A percentile compares a stretch with the other conserved stretches of the same genome.
Evolutionary conservation across 1,140 invertebrate genomes (phyloP).

Genomic region (Drosophila teissieri): DNA sequence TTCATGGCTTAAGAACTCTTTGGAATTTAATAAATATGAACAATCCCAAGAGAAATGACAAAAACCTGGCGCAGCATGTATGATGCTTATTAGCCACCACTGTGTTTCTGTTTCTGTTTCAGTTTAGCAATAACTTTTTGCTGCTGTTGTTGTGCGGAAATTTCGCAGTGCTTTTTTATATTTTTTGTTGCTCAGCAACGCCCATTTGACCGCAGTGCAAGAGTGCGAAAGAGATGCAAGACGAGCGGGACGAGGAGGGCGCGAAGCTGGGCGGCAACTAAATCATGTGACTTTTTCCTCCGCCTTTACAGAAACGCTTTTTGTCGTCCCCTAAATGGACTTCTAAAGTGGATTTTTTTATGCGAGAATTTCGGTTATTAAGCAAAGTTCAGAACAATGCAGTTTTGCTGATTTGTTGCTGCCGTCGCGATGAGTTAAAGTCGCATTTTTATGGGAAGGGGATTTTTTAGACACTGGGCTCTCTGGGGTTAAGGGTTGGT

Average conservation of each 20-base stretch:
- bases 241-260: no score
- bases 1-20: no score
- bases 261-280: constrained; percentile 52
- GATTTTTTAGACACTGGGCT: constrained; percentile 12
- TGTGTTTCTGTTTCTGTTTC: constrained; percentile 50
- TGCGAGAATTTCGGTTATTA: constrained; percentile 72
- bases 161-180: constrained; percentile 53
- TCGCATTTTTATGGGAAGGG: constrained; percentile 34
- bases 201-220: constrained; percentile 20
- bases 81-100: background rate
- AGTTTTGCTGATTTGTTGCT: constrained; percentile 53
- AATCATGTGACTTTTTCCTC: constrained; percentile 76
- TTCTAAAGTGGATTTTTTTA: constrained; percentile 53
- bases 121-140: constrained; percentile 64
- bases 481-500: constrained; percentile 7
- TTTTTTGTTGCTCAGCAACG: constrained; percentile 20
- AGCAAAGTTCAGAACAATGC: constrained; percentile 70
- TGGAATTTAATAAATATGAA: no score
- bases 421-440: constrained; percentile 27
- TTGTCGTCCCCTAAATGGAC: constrained; percentile 33
- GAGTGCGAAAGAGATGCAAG: constrained; percentile 26
- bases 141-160: constrained; percentile 61
- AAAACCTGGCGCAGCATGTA: background rate
- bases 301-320: constrained; percentile 16
- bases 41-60: background rate